Evolutionary conservation across 2,797 vertebrate genomes (phyloP).

Genomic region (Stomatorhinus walkeri): DNA sequence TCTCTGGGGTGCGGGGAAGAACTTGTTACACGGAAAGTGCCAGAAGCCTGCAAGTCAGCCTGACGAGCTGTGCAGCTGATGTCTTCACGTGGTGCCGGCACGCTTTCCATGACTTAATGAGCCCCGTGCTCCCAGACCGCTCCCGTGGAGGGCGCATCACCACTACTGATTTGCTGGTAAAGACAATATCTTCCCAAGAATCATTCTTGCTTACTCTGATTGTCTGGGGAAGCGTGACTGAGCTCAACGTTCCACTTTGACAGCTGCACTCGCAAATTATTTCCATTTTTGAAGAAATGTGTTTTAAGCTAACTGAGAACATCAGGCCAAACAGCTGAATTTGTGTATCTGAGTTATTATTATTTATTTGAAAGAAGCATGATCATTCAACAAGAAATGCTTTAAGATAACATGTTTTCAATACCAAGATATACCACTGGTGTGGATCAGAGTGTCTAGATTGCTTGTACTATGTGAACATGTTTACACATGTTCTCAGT

Average conservation of each 20-base stretch:
- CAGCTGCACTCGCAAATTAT: neutral
- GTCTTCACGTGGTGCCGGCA: slow-evolving; percentile 60
- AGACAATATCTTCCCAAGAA: slow-evolving; percentile 32
- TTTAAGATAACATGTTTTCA: neutral
- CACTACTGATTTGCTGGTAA: slow-evolving; percentile 37
- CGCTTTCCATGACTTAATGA: slow-evolving; percentile 55
- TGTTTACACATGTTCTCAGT: neutral
- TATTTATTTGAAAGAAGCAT: neutral
- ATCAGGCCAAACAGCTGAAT: neutral
- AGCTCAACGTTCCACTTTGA: neutral
- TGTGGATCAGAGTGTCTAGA: neutral
- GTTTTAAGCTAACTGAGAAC: neutral
- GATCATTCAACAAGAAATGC: neutral
- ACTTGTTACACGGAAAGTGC: slow-evolving; percentile 61
- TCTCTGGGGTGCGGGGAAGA: slow-evolving; percentile 59
- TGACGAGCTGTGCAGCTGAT: slow-evolving; percentile 70
- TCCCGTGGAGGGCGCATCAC: slow-evolving; percentile 33
- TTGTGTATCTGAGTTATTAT: neutral
- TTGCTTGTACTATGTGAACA: neutral
- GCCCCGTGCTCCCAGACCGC: slow-evolving; percentile 43
- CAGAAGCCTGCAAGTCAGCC: slow-evolving; percentile 56
- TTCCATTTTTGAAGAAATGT: neutral
- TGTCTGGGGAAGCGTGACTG: neutral
- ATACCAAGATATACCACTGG: neutral
- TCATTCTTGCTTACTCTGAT: neutral